These are phyloP conservation scores for Andrena haemorrhoa DNA, from an alignment of 2,888 invertebrate genomes.

Conservation along the genomic window DNA sequence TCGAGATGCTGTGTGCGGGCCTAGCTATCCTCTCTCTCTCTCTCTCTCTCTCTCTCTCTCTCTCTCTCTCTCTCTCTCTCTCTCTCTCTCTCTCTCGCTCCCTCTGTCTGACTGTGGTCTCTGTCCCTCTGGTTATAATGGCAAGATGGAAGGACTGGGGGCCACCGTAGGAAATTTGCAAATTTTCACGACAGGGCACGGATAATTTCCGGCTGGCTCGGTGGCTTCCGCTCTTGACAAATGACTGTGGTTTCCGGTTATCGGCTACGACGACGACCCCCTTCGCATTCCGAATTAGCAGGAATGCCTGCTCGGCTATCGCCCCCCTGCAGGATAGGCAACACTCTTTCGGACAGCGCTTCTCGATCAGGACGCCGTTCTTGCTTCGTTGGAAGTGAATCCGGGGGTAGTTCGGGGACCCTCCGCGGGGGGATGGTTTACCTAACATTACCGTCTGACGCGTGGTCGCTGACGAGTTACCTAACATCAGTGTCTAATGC, in stretches of 20 bases:
- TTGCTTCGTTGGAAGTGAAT: background rate
- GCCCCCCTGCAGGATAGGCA: constrained; percentile 22
- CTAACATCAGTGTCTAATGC: constrained; percentile 1
- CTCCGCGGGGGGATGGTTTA: background rate
- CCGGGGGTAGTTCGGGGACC: background rate
- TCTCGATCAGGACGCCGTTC: background rate
- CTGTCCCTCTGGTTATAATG: constrained; percentile 60
- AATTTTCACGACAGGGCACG: constrained; percentile 82
- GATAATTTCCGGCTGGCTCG: constrained; percentile 83
- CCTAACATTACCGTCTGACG: background rate
- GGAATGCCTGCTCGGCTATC: constrained; percentile 57
- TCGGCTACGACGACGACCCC: constrained; percentile 74
- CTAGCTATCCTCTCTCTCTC: constrained; percentile 16
- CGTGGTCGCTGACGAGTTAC: background rate
- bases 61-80: background rate
- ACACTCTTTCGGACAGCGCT: constrained; percentile 34
- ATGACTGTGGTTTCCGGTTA: constrained; percentile 84
- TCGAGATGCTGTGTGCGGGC: constrained; percentile 47
- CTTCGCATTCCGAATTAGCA: constrained; percentile 71
- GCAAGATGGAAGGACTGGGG: constrained; percentile 65
- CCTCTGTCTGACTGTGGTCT: background rate
- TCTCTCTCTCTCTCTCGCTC: background rate
- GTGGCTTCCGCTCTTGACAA: constrained; percentile 83
- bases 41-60: background rate
- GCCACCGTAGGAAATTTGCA: constrained; percentile 81